Conservation (phyloP, 1,140 invertebrate species). For the Idris sp. region DNA sequence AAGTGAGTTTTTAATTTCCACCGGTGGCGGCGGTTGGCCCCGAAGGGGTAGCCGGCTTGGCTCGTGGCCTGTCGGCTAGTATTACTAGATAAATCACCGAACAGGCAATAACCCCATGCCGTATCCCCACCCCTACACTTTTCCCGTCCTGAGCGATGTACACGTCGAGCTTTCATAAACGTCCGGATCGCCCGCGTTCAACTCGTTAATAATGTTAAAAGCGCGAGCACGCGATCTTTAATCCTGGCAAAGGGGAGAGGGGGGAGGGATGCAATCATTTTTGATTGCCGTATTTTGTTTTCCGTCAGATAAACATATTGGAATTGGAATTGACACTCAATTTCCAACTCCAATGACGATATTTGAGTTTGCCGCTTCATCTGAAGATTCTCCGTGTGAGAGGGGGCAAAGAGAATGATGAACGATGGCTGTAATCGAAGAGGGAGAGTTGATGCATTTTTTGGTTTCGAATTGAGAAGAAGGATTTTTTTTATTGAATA, state of each 20-base stretch:
- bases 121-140: constrained; percentile 43
- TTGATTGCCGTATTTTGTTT: constrained; percentile 26
- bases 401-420: too few species aligned
- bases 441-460: too few species aligned
- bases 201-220: constrained; percentile 67
- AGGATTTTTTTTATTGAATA: too few species aligned
- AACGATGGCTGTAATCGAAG: too few species aligned
- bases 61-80: constrained; percentile 77
- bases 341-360: constrained; percentile 20
- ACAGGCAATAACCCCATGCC: constrained; percentile 77
- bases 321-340: constrained; percentile 33
- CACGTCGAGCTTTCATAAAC: constrained; percentile 69
- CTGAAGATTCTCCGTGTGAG: too few species aligned
- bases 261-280: constrained; percentile 45
- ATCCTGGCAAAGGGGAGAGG: too few species aligned
- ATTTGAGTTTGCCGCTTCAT: constrained; percentile 10
- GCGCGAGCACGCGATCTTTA: constrained; percentile 35
- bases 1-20: constrained; percentile 79
- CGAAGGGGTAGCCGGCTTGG: constrained; percentile 69
- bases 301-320: constrained; percentile 24
- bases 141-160: constrained; percentile 34
- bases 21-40: constrained; percentile 71
- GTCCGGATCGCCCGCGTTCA: constrained; percentile 51
- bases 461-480: too few species aligned
- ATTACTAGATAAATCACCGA: constrained; percentile 79